Percentiles rank a stretch among this genome's conserved stretches.
phyloP scores from a whole-genome alignment of 2,888 invertebrate species.

The Beris morrisii region DNA sequence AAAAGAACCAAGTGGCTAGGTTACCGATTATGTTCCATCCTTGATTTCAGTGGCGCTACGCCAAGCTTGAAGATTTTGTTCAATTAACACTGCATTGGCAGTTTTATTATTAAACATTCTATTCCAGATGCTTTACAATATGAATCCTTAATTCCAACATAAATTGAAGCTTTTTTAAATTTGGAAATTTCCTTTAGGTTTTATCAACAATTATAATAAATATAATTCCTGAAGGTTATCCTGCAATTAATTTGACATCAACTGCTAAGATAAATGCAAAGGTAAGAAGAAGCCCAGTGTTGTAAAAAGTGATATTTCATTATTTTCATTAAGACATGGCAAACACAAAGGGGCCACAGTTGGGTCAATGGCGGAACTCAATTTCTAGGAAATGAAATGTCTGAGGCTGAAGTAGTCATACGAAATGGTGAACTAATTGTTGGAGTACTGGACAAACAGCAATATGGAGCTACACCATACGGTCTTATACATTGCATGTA shows the following conservation, averaged over 20 bases:
- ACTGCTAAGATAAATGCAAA: conserved; percentile 67
- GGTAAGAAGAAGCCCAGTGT: conserved; percentile 37
- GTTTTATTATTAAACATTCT: too few species aligned
- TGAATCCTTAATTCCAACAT: too few species aligned
- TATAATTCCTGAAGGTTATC: conserved; percentile 71
- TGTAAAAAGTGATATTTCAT: conserved; percentile 52
- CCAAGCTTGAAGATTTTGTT: too few species aligned
- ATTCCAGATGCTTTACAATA: too few species aligned
- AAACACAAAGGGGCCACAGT: conserved; percentile 57
- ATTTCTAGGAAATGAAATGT: conserved; percentile 68
- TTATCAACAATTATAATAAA: conserved; percentile 88
- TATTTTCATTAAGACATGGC: conserved; percentile 52
- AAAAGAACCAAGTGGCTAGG: too few species aligned
- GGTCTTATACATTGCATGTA: conserved; percentile 94
- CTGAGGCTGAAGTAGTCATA: conserved; percentile 90
- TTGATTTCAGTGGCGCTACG: too few species aligned
- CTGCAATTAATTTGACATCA: conserved; percentile 69
- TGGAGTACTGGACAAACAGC: conserved; percentile 95
- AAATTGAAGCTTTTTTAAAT: too few species aligned
- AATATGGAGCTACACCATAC: conserved; percentile 93
- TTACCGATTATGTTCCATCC: too few species aligned
- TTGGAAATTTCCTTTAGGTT: conserved; percentile 39
- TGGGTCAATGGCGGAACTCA: conserved; percentile 70
- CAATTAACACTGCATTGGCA: too few species aligned
- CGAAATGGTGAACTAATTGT: conserved; percentile 82